A percentile compares a stretch with the other conserved stretches of the same genome.
Evolutionary conservation across 1,140 invertebrate genomes (phyloP).

Genomic region (Laupala kohalensis): DNA sequence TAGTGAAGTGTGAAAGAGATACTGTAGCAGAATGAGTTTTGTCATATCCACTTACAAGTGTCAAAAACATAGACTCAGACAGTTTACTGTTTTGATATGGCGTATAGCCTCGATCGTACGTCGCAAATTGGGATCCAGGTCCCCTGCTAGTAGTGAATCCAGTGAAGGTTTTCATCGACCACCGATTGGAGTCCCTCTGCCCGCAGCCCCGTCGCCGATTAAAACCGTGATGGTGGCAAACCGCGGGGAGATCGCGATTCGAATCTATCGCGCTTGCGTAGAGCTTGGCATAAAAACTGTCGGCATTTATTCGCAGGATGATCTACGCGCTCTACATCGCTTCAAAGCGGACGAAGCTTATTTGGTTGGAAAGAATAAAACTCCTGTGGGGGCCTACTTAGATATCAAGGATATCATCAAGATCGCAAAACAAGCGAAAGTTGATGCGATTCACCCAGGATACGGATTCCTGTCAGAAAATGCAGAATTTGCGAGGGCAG

Average conservation of each 20-base stretch:
- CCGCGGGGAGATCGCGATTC: slow-evolving; percentile 27
- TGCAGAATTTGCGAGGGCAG: slow-evolving; percentile 59
- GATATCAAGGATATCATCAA: slow-evolving; percentile 24
- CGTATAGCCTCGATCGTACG: too few relatives aligned
- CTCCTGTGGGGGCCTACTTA: slow-evolving; percentile 24
- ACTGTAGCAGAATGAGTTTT: too few relatives aligned
- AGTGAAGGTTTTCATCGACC: too few relatives aligned
- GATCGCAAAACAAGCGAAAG: slow-evolving; percentile 26
- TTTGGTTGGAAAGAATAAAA: slow-evolving; percentile 44
- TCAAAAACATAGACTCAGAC: too few relatives aligned
- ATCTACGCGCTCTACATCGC: slow-evolving; percentile 35
- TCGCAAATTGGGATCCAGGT: too few relatives aligned
- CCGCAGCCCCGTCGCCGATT: too few relatives aligned
- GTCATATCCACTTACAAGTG: too few relatives aligned
- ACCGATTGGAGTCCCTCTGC: not conserved
- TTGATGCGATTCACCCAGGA: slow-evolving; percentile 41
- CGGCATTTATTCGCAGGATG: slow-evolving; percentile 19
- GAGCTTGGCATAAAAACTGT: slow-evolving; percentile 22
- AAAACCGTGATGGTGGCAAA: slow-evolving; percentile 25
- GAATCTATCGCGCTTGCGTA: slow-evolving; percentile 17
- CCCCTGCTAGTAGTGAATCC: too few relatives aligned
- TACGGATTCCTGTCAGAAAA: slow-evolving; percentile 68
- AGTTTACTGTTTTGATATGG: too few relatives aligned
- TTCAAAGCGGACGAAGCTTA: slow-evolving; percentile 56
- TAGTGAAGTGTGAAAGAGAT: too few relatives aligned